Evolutionary conservation across 2,113 vertebrate species (phyloP), one percentile per base, ranked within the genome.

Genomic region (Siniperca knerii): DNA sequence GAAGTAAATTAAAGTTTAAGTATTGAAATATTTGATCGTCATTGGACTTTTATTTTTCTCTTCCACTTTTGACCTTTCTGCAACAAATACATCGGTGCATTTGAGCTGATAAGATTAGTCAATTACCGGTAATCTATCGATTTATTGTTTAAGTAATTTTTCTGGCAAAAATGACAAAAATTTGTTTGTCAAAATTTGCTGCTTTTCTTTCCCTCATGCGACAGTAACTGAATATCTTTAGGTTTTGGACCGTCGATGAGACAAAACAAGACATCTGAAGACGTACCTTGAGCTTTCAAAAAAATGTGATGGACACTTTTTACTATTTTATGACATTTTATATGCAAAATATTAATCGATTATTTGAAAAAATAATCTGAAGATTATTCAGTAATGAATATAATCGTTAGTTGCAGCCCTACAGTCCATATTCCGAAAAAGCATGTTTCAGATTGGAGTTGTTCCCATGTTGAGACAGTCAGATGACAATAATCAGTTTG

Each of bases 401-500:
- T 29, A 42, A 21, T 10, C 5, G 0, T 33, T 21, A 12, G 29
- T 23, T 66, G 5, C 33, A 64, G 44, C 40, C 15, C 66, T 20
- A 1, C 15, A 40, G 11, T 48, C 48, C 12, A 20, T 20, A 68
- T 37, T 21, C 12, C 23, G 1, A 40, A 62, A 44, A 54, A 40
- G 18, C 44, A 50, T 7, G 9, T 75, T 75, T 60, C 8, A 73
- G 37, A 58, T 23, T 5, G 15, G 6, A 52, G 21, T 46, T 0
- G 13, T n/a, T 35, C 1, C 13, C 54, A 65, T 73, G 77, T 68
- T 48, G 62, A 83, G 12, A 78, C 25, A 75, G 80, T 55, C 64
- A 79, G 68, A 69, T 64, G 44, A 77, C n/a, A 48, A n/a, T 55
- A 58, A 71, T 81, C 52, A 40, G 57, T 52, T 77, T 57, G n/a